phyloP scores from a whole-genome alignment of 2,888 invertebrate species.

The Ernsta delagoae region DNA sequence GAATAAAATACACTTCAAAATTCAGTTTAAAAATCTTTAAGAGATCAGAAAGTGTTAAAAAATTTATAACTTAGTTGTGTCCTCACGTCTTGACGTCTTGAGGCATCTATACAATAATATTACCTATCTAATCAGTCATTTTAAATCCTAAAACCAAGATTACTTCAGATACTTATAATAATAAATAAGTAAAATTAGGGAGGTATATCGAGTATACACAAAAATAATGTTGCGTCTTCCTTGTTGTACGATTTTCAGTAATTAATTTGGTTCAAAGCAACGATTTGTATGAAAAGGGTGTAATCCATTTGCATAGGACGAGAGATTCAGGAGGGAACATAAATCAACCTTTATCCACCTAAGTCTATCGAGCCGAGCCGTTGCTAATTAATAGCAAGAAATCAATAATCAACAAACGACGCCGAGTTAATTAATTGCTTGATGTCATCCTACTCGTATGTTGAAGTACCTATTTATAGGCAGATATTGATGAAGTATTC shows the following conservation, averaged over 20 bases:
- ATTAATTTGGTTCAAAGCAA: conserved; percentile 21
- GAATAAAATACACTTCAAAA: too few species aligned
- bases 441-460: neutral
- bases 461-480: neutral
- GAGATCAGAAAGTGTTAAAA: too few species aligned
- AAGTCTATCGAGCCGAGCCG: conserved; percentile 14
- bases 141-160: too few species aligned
- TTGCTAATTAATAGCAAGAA: conserved; percentile 33
- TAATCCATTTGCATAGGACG: conserved; percentile 39
- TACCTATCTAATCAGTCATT: too few species aligned
- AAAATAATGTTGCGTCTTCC: neutral
- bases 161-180: too few species aligned
- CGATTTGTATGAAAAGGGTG: conserved; percentile 14
- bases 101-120: too few species aligned
- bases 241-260: neutral
- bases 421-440: conserved; percentile 53
- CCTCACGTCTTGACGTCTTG: too few species aligned
- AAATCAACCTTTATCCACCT: conserved; percentile 43
- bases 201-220: too few species aligned
- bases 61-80: too few species aligned
- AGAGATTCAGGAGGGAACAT: conserved; percentile 36
- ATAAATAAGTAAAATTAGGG: too few species aligned
- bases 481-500: neutral
- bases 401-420: conserved; percentile 47
- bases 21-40: too few species aligned